Evolutionary conservation across 92 coral and sea anemone genomes (phyloP).

Genomic region (Anthopleura xanthogrammica): DNA sequence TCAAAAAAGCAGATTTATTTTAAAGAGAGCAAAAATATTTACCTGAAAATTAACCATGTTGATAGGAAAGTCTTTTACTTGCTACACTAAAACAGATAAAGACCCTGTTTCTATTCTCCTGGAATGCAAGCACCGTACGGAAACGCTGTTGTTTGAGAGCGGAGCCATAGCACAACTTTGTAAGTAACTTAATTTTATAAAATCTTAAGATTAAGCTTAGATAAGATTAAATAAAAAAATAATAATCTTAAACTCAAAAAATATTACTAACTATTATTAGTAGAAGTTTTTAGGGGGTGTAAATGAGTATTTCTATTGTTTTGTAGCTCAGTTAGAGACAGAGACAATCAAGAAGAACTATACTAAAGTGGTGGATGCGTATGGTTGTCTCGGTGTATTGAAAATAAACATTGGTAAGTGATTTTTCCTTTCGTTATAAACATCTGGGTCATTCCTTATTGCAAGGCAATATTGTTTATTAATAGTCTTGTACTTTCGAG

Average conservation of each 20-base stretch:
- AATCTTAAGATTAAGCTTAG: neutral
- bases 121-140: slow-evolving; percentile 74
- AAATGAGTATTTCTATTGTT: neutral
- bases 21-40: neutral
- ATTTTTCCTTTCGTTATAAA: neutral
- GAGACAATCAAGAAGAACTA: slow-evolving; percentile 91
- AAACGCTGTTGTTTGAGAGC: slow-evolving; percentile 84
- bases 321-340: slow-evolving; percentile 91
- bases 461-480: neutral
- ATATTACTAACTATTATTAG: neutral
- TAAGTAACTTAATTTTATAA: slow-evolving; percentile 33
- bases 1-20: neutral
- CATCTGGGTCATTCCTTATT: neutral
- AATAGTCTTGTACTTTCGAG: neutral
- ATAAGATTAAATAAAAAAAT: neutral
- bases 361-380: slow-evolving; percentile 83
- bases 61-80: slow-evolving; percentile 79
- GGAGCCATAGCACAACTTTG: slow-evolving; percentile 96
- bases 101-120: slow-evolving; percentile 87
- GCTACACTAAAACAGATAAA: slow-evolving; percentile 76
- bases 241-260: neutral
- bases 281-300: neutral
- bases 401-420: slow-evolving; percentile 76
- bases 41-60: slow-evolving; percentile 30
- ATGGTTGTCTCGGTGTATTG: slow-evolving; percentile 94